Percentiles rank a stretch among this genome's conserved stretches.
These are phyloP conservation scores for Volucella bombylans DNA, from an alignment of 2,888 invertebrate species.

Conservation along the genomic window DNA sequence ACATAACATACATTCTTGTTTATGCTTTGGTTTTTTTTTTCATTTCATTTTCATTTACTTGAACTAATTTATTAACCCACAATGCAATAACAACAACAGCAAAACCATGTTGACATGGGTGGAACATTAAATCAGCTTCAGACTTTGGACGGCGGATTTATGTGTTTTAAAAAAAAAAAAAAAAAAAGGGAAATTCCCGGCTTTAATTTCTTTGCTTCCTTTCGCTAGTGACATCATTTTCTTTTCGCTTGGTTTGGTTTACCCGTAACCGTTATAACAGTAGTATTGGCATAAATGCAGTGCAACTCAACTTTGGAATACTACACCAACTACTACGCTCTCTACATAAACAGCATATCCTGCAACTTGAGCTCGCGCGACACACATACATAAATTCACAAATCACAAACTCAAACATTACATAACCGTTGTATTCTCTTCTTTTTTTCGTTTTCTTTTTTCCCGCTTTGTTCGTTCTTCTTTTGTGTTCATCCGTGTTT, in stretches of 20 bases:
- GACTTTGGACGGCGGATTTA: neutral
- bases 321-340: constrained; percentile 38
- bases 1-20: constrained; percentile 10
- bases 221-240: constrained; percentile 60
- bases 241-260: constrained; percentile 68
- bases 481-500: constrained; percentile 51
- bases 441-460: constrained; percentile 71
- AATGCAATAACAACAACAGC: constrained; percentile 13
- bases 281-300: constrained; percentile 6
- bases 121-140: neutral
- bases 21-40: constrained; percentile 39
- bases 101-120: constrained; percentile 12
- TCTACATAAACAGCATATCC: constrained; percentile 40
- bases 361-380: constrained; percentile 48
- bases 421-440: constrained; percentile 40
- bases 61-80: constrained; percentile 58
- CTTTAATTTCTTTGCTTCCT: constrained; percentile 54
- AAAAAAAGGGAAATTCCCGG: constrained; percentile 1
- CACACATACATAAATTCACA: constrained; percentile 48
- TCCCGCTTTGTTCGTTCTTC: constrained; percentile 74
- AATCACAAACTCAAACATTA: constrained; percentile 34
- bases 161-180: no score
- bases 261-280: constrained; percentile 17
- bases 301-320: constrained; percentile 32
- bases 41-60: constrained; percentile 17